A percentile compares a stretch with the other conserved stretches of the same genome.
Evolutionary conservation across 2,113 vertebrate genomes (phyloP).

Genomic region (Synchiropus splendidus): DNA sequence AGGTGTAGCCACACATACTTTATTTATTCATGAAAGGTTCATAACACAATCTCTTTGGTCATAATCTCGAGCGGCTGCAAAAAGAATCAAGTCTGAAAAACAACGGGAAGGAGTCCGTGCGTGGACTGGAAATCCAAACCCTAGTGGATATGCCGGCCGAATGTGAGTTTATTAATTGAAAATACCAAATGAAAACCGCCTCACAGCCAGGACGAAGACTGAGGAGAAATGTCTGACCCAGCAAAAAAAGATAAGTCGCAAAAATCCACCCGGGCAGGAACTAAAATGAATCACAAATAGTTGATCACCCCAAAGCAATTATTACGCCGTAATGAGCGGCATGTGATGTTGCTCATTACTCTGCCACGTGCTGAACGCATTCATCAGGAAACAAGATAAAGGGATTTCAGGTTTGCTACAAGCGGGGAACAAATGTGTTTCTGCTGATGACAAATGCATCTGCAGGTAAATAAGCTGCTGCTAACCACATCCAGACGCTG

Average conservation of each 20-base stretch:
- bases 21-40: slow-evolving; percentile 40
- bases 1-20: slow-evolving; percentile 23
- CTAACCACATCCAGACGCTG: too few relatives aligned
- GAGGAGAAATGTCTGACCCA: too few relatives aligned
- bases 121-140: too few relatives aligned
- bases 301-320: slow-evolving; percentile 8
- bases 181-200: too few relatives aligned
- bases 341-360: slow-evolving; percentile 11
- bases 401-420: slow-evolving; percentile 20
- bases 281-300: slow-evolving; percentile 8
- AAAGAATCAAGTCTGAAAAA: slow-evolving; percentile 11
- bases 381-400: slow-evolving; percentile 28
- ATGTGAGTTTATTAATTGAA: too few relatives aligned
- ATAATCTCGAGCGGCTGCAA: slow-evolving; percentile 14
- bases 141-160: too few relatives aligned
- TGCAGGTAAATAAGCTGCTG: too few relatives aligned
- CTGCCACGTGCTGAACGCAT: slow-evolving; percentile 9
- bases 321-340: slow-evolving; percentile 11
- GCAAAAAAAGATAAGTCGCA: too few relatives aligned
- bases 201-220: too few relatives aligned
- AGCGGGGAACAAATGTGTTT: background rate
- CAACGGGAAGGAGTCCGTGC: too few relatives aligned
- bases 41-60: slow-evolving; percentile 54
- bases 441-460: too few relatives aligned
- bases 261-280: background rate